Evolutionary conservation across 2,113 vertebrate species (phyloP).

Genomic region (Gadus macrocephalus): DNA sequence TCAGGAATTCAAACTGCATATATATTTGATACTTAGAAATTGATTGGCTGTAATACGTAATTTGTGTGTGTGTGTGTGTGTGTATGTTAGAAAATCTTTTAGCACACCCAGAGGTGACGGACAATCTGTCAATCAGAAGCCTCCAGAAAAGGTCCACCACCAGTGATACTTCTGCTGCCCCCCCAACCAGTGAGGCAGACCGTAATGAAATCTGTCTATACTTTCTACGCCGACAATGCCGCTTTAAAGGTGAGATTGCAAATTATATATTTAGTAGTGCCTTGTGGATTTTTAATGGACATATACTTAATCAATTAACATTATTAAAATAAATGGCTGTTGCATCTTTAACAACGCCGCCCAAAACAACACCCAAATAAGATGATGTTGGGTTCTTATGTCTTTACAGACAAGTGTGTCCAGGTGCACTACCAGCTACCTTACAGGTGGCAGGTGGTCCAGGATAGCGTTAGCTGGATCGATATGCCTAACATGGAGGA

Average conservation of each 20-base stretch:
- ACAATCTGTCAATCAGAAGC: background rate
- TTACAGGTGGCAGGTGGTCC: constrained; percentile 83
- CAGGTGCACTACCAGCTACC: constrained; percentile 82
- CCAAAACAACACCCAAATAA: background rate
- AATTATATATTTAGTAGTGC: background rate
- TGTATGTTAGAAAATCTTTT: background rate
- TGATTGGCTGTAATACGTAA: background rate
- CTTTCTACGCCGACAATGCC: constrained; percentile 76
- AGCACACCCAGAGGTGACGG: constrained; percentile 11
- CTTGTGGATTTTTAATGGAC: background rate
- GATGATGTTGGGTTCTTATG: background rate
- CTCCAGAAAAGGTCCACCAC: background rate
- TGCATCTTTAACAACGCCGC: background rate
- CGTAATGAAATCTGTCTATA: constrained; percentile 84
- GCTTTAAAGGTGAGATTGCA: constrained; percentile 73
- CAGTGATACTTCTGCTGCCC: background rate
- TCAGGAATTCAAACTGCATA: background rate
- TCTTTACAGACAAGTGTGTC: constrained; percentile 73
- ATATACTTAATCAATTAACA: background rate
- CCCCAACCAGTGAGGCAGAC: constrained; percentile 53
- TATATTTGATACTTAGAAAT: background rate
- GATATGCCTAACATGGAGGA: constrained; percentile 75
- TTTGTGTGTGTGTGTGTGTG: background rate
- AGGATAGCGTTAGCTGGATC: constrained; percentile 65
- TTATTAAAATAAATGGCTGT: background rate